These are phyloP conservation scores for Leucosticte australis DNA, from an alignment of 2,113 vertebrate genomes.

Conservation along the genomic window DNA sequence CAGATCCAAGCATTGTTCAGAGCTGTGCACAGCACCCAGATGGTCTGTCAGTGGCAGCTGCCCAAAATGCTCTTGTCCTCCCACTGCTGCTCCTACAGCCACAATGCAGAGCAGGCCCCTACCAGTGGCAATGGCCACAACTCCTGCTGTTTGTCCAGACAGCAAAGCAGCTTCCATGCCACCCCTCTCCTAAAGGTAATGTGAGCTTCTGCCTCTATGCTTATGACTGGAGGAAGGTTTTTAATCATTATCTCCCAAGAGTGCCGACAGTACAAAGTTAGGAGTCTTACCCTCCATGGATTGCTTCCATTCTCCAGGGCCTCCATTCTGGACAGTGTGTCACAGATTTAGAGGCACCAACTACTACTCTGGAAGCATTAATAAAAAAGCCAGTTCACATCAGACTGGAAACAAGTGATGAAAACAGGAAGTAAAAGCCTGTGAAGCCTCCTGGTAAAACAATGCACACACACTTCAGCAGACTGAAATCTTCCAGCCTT, in stretches of 20 bases:
- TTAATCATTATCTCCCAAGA: not conserved
- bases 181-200: not conserved
- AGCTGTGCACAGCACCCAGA: not conserved
- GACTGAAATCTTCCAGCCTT: not conserved
- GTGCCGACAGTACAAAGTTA: not conserved
- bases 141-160: not conserved
- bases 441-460: not conserved
- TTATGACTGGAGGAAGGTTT: not conserved
- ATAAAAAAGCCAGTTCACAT: not conserved
- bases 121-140: fast-evolving
- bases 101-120: not conserved
- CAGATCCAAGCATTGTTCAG: not conserved
- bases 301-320: not conserved
- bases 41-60: not conserved
- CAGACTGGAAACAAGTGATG: not conserved
- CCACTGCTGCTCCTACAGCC: not conserved
- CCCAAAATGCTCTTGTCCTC: not conserved
- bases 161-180: not conserved
- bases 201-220: not conserved
- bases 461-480: not conserved
- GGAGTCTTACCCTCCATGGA: not conserved
- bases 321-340: not conserved
- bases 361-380: not conserved
- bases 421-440: not conserved
- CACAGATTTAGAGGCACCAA: not conserved